phyloP scores from a whole-genome alignment of 1,140 invertebrate species.

The Telenomus remus region DNA sequence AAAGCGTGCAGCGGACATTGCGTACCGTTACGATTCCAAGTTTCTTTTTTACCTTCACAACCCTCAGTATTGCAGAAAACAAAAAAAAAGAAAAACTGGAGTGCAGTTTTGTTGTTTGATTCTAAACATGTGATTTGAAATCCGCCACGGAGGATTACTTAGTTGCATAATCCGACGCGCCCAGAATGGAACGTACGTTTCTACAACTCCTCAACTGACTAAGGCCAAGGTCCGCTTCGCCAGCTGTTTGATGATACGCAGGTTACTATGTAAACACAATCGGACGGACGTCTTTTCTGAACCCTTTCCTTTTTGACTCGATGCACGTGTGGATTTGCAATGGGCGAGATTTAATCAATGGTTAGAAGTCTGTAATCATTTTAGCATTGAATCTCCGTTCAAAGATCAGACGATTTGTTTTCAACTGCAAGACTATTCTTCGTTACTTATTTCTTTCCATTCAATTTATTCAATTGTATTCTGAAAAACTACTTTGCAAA shows the following conservation, averaged over 20 bases:
- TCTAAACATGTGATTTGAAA: constrained; percentile 1
- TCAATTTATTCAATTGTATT: no score
- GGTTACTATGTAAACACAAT: background rate
- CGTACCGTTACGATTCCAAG: constrained; percentile 13
- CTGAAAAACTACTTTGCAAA: no score
- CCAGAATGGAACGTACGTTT: background rate
- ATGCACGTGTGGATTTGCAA: no score
- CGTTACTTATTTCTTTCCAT: no score
- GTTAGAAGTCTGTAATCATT: no score
- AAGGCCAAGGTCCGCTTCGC: background rate
- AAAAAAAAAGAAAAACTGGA: no score
- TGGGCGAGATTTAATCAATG: no score
- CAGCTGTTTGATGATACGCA: constrained; percentile 1
- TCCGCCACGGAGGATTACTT: constrained; percentile 16
- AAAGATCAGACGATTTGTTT: no score
- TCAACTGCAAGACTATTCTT: no score
- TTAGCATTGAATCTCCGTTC: no score
- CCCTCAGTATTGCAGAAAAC: background rate
- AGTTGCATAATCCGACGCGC: constrained; percentile 22
- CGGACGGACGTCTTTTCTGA: background rate
- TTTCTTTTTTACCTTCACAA: background rate
- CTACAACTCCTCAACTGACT: background rate
- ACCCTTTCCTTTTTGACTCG: background rate
- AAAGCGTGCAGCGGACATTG: constrained; percentile 15
- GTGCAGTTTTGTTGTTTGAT: no score